These are phyloP conservation scores for Cyrtonyx montezumae DNA, from an alignment of 2,113 vertebrate genomes.

Conservation along the genomic window DNA sequence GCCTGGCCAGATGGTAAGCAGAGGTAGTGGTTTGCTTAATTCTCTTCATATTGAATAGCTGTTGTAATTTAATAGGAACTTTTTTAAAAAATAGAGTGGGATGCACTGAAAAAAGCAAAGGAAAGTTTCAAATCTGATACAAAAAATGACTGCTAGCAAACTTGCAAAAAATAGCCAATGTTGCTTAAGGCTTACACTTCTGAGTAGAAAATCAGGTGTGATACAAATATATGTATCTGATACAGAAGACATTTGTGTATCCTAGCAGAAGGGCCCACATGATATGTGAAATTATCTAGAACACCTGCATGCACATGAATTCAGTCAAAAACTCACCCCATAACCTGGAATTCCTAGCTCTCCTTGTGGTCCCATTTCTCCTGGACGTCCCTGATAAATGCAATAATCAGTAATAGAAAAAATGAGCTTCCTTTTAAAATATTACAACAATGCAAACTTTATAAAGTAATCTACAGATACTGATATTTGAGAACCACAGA, in stretches of 20 bases:
- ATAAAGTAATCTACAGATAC: not conserved
- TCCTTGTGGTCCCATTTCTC: constrained; percentile 88
- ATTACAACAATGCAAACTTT: not conserved
- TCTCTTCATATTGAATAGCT: not conserved
- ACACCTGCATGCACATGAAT: not conserved
- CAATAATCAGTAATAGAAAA: constrained; percentile 52
- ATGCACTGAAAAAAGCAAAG: not conserved
- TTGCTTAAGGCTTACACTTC: not conserved
- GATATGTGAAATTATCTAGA: not conserved
- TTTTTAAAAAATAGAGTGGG: not conserved
- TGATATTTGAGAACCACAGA: constrained; percentile 9
- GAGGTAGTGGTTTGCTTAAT: not conserved
- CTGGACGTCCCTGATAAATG: constrained; percentile 85
- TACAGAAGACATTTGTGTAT: not conserved
- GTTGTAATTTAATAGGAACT: not conserved
- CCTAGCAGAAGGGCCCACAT: not conserved
- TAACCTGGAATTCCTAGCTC: constrained; percentile 91
- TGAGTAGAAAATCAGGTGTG: not conserved
- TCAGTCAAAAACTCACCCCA: constrained; percentile 75
- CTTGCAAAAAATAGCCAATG: not conserved
- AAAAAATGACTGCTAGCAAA: not conserved
- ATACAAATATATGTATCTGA: not conserved
- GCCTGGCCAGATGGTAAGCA: not conserved
- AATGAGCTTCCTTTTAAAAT: not conserved
- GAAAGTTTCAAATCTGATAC: not conserved